Evolutionary conservation across 2,888 invertebrate genomes (phyloP), one percentile per base, ranked within the genome.

Genomic region (Oxystoma pomonae): DNA sequence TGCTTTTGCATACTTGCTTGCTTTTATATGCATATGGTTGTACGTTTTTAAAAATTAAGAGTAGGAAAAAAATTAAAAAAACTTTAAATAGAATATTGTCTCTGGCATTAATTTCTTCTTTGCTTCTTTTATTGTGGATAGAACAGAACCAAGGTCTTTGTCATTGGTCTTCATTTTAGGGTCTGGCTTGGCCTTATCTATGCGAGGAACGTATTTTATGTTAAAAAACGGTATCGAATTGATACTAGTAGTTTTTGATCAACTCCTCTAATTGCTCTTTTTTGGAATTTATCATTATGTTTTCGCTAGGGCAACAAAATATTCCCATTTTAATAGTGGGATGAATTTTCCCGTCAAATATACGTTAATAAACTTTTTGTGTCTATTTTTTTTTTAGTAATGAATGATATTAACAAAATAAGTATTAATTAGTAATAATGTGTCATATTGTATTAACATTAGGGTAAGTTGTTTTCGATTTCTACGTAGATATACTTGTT

Each of bases 31-130:
- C 75, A 85, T 88, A 72, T 68, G 83, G 59, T 75, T 84, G 18
- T 77, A 83, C 68, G 83, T 89, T 16, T 88, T 89, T 0, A 89
- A 90, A 78, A 89, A 89, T 1, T 89, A 87, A 75, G 88, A 72
- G 89, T 90, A 72, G 89, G 89, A 74, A 83, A 85, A 17, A 83
- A 85, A 60, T 79, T 90, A 7, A 81, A 83, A 35, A 35, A 35
- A 35, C 3, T 7, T 35, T 12, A 35, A 35, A 35, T 35, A 35
- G 35, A 35, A 35, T 7, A 35, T 35, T 35, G 3, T 35, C 12
- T 35, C 35, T 35, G 35, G 12, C 12, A 12, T 35, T 35, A 35
- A 35, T 35, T 35, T 12, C 12, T 35, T 35, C 35, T 35, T 7
- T 35, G 35, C 12, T 35, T 35, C 12, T 3, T 86, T 5, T 83